Conservation (phyloP, 2,113 vertebrate genomes). For the Cyphomyrus plagiostoma region DNA sequence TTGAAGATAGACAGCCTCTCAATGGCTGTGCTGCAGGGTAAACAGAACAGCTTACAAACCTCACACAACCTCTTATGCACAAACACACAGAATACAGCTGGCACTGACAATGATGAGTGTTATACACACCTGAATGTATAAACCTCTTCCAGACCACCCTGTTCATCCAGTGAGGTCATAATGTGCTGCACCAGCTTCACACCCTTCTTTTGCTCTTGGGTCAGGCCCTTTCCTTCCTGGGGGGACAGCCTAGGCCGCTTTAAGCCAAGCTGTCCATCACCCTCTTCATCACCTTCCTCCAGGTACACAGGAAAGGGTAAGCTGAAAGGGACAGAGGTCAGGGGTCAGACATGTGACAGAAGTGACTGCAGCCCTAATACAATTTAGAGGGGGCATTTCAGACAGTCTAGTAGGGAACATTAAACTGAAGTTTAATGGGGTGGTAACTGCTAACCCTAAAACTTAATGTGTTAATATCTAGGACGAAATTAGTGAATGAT, state of each 20-base stretch:
- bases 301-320: conserved; percentile 72
- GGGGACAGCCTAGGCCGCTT: conserved; percentile 15
- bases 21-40: conserved; percentile 69
- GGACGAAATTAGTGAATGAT: background rate
- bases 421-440: background rate
- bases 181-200: conserved; percentile 70
- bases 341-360: background rate
- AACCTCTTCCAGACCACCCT: conserved; percentile 77
- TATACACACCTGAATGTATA: conserved; percentile 77
- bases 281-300: conserved; percentile 30
- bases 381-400: background rate
- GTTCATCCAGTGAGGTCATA: conserved; percentile 75
- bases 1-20: conserved; percentile 82
- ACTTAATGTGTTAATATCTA: background rate
- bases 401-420: background rate
- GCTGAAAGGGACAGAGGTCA: conserved; percentile 48
- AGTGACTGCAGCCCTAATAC: background rate
- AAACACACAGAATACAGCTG: background rate
- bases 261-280: conserved; percentile 28
- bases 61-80: background rate
- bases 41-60: background rate
- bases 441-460: background rate
- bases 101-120: background rate
- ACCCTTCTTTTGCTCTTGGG: conserved; percentile 68
- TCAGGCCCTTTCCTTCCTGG: conserved; percentile 65